Conservation (phyloP, 2,888 invertebrate species). For the Yponomeuta evonymella region DNA sequence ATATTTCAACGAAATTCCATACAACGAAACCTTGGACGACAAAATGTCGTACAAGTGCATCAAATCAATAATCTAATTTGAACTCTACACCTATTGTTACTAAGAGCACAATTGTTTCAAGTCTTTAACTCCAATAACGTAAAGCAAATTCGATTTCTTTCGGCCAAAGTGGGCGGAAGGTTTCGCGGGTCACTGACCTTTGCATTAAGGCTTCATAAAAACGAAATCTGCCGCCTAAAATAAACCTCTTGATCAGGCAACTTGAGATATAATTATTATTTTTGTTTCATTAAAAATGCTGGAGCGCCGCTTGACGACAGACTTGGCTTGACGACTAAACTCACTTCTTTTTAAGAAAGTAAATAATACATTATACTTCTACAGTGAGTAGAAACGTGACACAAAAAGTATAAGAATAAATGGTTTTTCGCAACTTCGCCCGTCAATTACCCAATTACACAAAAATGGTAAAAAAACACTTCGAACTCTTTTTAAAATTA, state of each 20-base stretch:
- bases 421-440: neutral
- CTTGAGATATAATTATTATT: slow-evolving; percentile 3
- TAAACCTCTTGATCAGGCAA: slow-evolving; percentile 8
- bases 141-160: slow-evolving; percentile 15
- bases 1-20: slow-evolving; percentile 30
- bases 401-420: neutral
- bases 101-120: slow-evolving; percentile 7
- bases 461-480: slow-evolving; percentile 19
- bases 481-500: slow-evolving; percentile 38
- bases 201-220: slow-evolving; percentile 14
- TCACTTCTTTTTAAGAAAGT: neutral
- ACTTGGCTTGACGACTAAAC: neutral
- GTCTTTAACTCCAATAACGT: neutral
- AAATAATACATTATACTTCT: neutral
- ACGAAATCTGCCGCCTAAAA: slow-evolving; percentile 6
- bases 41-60: slow-evolving; percentile 1
- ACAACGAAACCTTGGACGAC: slow-evolving; percentile 6
- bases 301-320: neutral
- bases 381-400: neutral
- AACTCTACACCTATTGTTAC: slow-evolving; percentile 12
- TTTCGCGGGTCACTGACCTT: slow-evolving; percentile 14
- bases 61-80: slow-evolving; percentile 7
- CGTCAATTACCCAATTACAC: slow-evolving; percentile 1
- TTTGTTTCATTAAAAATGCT: slow-evolving; percentile 2
- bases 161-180: slow-evolving; percentile 14